Base-by-base conservation (phyloP, 23 tunicate species). In the Trididemnum nubilum region DNA sequence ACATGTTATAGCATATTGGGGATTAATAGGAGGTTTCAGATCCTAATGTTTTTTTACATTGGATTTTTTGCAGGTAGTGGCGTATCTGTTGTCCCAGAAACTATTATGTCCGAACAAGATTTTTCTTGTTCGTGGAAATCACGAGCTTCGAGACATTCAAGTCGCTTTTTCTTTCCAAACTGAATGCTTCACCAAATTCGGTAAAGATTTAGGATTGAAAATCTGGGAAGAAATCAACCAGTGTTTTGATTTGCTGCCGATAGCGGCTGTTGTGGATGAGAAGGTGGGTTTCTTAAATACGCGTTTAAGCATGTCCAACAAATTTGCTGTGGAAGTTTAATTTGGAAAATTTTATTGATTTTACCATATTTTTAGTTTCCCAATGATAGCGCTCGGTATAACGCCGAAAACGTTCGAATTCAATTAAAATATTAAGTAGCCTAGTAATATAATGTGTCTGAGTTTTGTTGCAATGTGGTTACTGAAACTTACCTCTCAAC, bases 211-310 rank as follows among this genome's bases (percentile, higher is more conserved):
- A 24, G 98, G 98, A 2, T 1, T 50, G 44, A 84, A 80, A 39
- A 60, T 94, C 0, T 94, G 98, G 98, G 93, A 87, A 65, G 89
- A 72, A 36, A 76, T 94, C 50, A 94, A 94, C 73, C 49, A 71
- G 27, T 88, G 92, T 36, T 94, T 94, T 44, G 98, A 94, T 51
- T 39, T 81, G 65, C 44, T 94, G 77, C 98, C 98, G 34, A 33
- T 94, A 1, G 93, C 98, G 1, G 98, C 98, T 22, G 98, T 94
- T 4, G 90, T 94, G 0, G 98, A 94, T 81, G 80, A 81, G 18
- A 91, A 88, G 81, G 97, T 91, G 36, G 23, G 59, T 70, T 31
- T 33, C 15, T 15, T 9, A 39, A 37, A 70, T 7, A 33, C n/a
- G n/a, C n/a, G n/a, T n/a, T n/a, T n/a, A n/a, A n/a, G n/a, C n/a